Evolutionary conservation across 2,888 invertebrate species (phyloP), one percentile per base, ranked within the genome.

Genomic region (Coleophora flavipennella): DNA sequence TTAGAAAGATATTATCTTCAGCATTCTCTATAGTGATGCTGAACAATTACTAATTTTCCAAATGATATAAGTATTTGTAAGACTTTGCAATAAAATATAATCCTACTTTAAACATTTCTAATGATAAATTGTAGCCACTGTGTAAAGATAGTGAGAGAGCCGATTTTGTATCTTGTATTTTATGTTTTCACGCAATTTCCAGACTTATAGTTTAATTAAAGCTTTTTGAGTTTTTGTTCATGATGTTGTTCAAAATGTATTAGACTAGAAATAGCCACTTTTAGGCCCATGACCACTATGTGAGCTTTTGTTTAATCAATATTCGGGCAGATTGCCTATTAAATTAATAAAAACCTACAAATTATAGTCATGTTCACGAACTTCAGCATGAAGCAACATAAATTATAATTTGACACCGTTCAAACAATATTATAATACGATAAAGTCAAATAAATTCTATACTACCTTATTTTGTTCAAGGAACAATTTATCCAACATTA

Each of bases 391-490:
- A 67, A 72, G 69, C 67, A 63, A 64, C 52, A 58, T 56, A 62
- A 59, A 62, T 57, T 59, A 51, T 59, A 49, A 49, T 53, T 46
- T 46, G 43, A 46, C 39, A 35, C 46, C 41, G 35, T 43, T 53
- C 44, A 53, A 49, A 51, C 53, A 56, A 54, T 61, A n/a, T 4
- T 20, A 20, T 20, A 20, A 56, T 48, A 50, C 47, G 48, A 53
- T 56, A 62, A 78, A 85, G 84, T 85, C 85, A 85, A 84, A 85
- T 85, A 85, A 85, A 85, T 85, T 80, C 81, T 81, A 85, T 84
- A 85, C 85, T 85, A 85, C 85, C 85, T 84, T 79, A 67, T 65
- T 62, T 67, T 64, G 60, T 68, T 68, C 62, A 58, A 61, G 66
- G 67, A 70, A 77, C 64, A 67, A 63, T 64, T 68, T 59, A 62